phyloP scores from a whole-genome alignment of 2,797 vertebrate species.

The Sebastes hubbsi region DNA sequence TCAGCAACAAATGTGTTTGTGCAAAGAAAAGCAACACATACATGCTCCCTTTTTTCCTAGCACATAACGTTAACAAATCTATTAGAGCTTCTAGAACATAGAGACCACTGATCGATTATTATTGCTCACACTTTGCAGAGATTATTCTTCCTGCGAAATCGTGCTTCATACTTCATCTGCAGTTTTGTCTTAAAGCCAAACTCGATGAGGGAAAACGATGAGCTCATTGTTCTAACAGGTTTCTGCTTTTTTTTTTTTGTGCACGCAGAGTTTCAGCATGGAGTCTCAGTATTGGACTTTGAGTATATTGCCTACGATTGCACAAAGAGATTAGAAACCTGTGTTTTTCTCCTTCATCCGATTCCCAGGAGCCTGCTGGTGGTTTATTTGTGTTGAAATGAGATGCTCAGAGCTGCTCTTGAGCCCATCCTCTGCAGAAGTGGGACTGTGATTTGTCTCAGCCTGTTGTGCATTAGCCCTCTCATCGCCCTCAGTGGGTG shows the following conservation, averaged over 20 bases:
- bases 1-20: slow-evolving; percentile 20
- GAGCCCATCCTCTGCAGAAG: slow-evolving; percentile 37
- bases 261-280: slow-evolving; percentile 30
- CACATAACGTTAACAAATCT: neutral
- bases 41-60: neutral
- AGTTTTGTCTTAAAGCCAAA: slow-evolving; percentile 30
- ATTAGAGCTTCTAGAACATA: neutral
- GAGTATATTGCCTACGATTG: neutral
- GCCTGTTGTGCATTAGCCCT: slow-evolving; percentile 54
- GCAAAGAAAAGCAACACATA: neutral
- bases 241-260: neutral
- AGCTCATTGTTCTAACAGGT: slow-evolving; percentile 71
- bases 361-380: slow-evolving; percentile 24
- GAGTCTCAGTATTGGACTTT: neutral
- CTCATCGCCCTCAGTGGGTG: slow-evolving; percentile 56
- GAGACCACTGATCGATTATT: neutral
- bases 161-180: slow-evolving; percentile 18
- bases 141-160: slow-evolving; percentile 31
- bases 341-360: neutral
- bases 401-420: slow-evolving; percentile 39
- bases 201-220: slow-evolving; percentile 36
- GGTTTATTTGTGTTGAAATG: slow-evolving; percentile 55
- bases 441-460: slow-evolving; percentile 46
- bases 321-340: slow-evolving; percentile 24
- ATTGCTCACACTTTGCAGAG: neutral